These are phyloP conservation scores for Lytechinus variegatus DNA, from an alignment of 35 echinoderm and acorn worm genomes.

Conservation along the genomic window DNA sequence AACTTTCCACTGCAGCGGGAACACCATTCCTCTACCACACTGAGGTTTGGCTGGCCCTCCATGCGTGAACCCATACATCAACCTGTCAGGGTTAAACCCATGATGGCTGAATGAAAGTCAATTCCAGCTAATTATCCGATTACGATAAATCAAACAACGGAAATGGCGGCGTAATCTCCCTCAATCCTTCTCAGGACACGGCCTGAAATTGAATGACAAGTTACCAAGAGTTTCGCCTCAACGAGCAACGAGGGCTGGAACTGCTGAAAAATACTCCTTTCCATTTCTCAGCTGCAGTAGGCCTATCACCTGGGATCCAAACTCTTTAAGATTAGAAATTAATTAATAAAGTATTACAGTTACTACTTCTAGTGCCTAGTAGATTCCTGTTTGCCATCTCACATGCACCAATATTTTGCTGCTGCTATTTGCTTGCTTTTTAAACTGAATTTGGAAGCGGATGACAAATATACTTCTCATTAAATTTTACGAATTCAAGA, in stretches of 20 bases:
- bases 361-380: too few relatives aligned
- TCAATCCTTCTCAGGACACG: neutral
- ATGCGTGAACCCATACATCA: neutral
- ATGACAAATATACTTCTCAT: too few relatives aligned
- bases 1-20: neutral
- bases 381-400: too few relatives aligned
- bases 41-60: neutral
- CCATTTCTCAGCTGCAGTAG: too few relatives aligned
- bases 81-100: slow-evolving; percentile 2
- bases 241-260: neutral
- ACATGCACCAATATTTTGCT: too few relatives aligned
- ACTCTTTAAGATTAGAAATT: too few relatives aligned
- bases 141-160: slow-evolving; percentile 41
- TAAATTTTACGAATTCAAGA: too few relatives aligned
- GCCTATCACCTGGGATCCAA: too few relatives aligned
- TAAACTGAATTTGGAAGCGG: too few relatives aligned
- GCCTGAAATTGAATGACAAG: neutral
- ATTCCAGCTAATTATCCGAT: slow-evolving; percentile 24
- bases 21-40: neutral
- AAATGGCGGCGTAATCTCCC: neutral
- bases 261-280: neutral
- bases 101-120: neutral
- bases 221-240: neutral
- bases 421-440: too few relatives aligned
- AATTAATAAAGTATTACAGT: too few relatives aligned